These are phyloP conservation scores for Megaceryle alcyon DNA, from an alignment of 2,797 vertebrate species.

Conservation along the genomic window DNA sequence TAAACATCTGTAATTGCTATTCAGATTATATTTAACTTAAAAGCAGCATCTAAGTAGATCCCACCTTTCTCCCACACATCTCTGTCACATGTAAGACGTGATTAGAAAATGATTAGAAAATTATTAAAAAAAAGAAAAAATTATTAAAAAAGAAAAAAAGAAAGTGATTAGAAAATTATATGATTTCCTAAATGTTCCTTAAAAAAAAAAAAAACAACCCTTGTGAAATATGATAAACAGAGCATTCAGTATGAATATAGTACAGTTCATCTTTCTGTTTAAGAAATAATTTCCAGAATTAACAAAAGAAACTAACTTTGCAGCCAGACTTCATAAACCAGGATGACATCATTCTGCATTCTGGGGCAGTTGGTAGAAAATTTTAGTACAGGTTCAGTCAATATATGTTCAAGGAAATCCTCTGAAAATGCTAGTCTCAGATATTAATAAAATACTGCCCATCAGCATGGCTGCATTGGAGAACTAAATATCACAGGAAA, in stretches of 20 bases:
- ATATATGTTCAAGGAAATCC: not conserved
- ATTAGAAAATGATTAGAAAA: not conserved
- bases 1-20: not conserved
- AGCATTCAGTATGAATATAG: not conserved
- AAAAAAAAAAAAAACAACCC: not conserved
- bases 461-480: not conserved
- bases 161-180: not conserved
- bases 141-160: too few relatives aligned
- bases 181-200: not conserved
- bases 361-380: not conserved
- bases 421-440: not conserved
- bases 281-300: not conserved
- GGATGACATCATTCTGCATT: accelerated
- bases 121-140: too few relatives aligned
- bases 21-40: not conserved
- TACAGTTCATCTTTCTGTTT: not conserved
- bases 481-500: not conserved
- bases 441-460: not conserved
- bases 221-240: not conserved
- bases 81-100: not conserved
- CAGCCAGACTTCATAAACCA: not conserved
- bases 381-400: not conserved
- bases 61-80: not conserved
- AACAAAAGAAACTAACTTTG: not conserved
- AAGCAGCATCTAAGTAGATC: not conserved